A percentile compares a stretch with the other conserved stretches of the same genome.
phyloP scores from a whole-genome alignment of 2,797 vertebrate genomes.

The Cossypha dichroa region DNA sequence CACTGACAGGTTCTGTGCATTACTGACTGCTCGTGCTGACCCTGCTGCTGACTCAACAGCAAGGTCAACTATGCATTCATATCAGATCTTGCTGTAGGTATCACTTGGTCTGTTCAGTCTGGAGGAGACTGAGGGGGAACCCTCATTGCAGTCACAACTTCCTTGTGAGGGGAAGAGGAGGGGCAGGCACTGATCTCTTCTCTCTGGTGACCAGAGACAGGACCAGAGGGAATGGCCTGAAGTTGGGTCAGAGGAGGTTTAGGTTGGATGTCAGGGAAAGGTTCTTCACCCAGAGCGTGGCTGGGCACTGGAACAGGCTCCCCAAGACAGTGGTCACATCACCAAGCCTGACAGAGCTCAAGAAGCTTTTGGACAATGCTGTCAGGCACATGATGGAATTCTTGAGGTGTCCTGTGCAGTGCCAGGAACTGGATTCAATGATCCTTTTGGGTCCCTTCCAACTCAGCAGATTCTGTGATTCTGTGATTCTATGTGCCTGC shows the following conservation, averaged over 20 bases:
- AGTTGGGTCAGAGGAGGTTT: background rate
- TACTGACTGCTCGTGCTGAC: background rate
- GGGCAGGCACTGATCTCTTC: background rate
- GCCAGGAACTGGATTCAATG: background rate
- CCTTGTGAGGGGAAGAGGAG: background rate
- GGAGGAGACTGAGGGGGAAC: background rate
- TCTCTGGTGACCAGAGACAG: background rate
- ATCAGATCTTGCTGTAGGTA: background rate
- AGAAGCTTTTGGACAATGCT: fast-evolving
- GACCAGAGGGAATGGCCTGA: background rate
- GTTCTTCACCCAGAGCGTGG: background rate
- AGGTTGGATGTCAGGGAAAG: background rate
- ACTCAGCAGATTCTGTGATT: background rate
- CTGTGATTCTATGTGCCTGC: background rate
- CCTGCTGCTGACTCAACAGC: background rate
- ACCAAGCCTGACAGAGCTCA: background rate
- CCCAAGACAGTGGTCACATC: background rate
- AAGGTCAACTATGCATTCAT: background rate
- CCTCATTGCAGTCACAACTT: background rate
- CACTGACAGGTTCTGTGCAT: background rate
- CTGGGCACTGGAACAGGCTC: background rate
- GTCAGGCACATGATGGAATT: background rate
- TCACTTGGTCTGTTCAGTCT: background rate
- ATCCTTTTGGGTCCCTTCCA: background rate
- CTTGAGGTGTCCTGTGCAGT: background rate